These are phyloP conservation scores for Norana najaformis DNA, from an alignment of 2,888 invertebrate genomes.

Conservation along the genomic window DNA sequence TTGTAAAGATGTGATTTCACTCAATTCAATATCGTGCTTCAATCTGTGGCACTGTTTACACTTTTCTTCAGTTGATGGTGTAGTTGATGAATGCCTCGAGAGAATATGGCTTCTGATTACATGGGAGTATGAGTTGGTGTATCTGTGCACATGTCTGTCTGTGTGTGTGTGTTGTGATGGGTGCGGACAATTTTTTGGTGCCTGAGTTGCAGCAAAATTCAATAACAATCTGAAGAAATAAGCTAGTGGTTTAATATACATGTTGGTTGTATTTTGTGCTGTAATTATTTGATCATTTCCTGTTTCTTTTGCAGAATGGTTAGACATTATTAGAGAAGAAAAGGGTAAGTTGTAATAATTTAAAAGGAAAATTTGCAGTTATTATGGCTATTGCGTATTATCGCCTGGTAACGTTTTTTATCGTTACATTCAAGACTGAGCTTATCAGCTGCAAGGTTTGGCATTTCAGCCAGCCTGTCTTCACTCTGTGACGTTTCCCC, in stretches of 20 bases:
- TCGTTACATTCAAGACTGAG: too few species aligned
- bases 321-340: not conserved
- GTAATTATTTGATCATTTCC: not conserved
- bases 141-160: not conserved
- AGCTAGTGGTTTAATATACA: not conserved
- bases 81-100: not conserved
- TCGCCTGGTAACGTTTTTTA: too few species aligned
- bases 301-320: not conserved
- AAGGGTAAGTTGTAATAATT: not conserved
- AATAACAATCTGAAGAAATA: not conserved
- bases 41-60: not conserved
- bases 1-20: too few species aligned
- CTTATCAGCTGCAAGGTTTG: too few species aligned
- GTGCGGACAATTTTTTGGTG: too few species aligned
- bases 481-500: too few species aligned
- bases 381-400: not conserved
- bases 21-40: too few species aligned
- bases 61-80: not conserved
- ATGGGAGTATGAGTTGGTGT: not conserved
- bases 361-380: not conserved
- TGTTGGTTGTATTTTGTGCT: not conserved
- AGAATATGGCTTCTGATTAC: not conserved
- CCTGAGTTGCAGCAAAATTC: not conserved
- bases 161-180: too few species aligned
- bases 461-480: too few species aligned